Evolutionary conservation across 2,888 invertebrate genomes (phyloP).

Genomic region (Trypoxylon attenuatum): DNA sequence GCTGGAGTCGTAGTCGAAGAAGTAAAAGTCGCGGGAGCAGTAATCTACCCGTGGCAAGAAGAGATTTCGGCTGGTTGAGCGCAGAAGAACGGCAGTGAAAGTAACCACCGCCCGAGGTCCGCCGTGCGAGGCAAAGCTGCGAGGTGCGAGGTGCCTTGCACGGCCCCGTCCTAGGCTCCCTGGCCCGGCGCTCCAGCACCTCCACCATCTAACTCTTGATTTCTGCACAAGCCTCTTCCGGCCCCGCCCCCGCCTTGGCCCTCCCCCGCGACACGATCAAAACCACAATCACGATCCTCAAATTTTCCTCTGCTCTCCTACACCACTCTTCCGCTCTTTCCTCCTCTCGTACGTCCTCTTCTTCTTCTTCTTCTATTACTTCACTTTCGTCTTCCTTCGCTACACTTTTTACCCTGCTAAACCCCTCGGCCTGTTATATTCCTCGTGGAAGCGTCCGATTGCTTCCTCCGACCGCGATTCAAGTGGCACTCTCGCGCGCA

Average conservation of each 20-base stretch:
- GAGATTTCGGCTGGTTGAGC: background rate
- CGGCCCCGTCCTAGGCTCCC: slow-evolving; percentile 73
- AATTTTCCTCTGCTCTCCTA: slow-evolving; percentile 3
- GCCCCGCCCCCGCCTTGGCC: slow-evolving; percentile 36
- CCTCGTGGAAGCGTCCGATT: background rate
- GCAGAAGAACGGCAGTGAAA: too few species aligned
- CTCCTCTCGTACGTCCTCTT: slow-evolving; percentile 17
- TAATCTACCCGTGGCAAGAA: background rate
- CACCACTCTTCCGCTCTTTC: slow-evolving; percentile 21
- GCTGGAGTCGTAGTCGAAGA: background rate
- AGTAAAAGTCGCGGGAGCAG: background rate
- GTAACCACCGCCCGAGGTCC: too few species aligned
- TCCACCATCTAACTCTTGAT: slow-evolving; percentile 70
- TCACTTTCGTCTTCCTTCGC: slow-evolving; percentile 5
- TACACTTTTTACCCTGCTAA: background rate
- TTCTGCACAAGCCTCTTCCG: slow-evolving; percentile 53
- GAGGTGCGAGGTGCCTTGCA: slow-evolving; percentile 69
- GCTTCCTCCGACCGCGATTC: background rate
- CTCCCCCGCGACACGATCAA: background rate
- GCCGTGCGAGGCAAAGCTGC: too few species aligned
- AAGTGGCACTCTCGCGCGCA: background rate
- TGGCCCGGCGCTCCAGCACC: slow-evolving; percentile 69
- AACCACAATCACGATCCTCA: background rate
- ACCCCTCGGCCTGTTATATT: background rate
- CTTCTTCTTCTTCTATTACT: background rate